phyloP scores from a whole-genome alignment of 2,797 vertebrate genomes.

The Eospalax fontanierii region DNA sequence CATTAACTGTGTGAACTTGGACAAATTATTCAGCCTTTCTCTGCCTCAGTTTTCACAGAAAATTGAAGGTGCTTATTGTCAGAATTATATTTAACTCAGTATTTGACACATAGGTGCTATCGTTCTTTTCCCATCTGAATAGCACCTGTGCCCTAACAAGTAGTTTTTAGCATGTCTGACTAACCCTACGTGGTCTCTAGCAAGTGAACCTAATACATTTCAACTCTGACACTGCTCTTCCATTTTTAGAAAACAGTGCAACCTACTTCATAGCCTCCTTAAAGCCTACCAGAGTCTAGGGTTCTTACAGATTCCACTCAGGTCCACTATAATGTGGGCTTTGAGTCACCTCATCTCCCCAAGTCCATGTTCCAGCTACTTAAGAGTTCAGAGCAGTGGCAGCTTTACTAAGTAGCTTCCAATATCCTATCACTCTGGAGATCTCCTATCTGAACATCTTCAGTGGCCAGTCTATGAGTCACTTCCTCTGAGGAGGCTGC shows the following conservation, averaged over 20 bases:
- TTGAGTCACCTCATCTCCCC: background rate
- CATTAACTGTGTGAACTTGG: background rate
- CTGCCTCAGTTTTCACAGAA: background rate
- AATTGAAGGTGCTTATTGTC: background rate
- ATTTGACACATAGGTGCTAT: background rate
- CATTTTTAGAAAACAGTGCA: background rate
- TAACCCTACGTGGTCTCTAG: background rate
- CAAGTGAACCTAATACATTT: background rate
- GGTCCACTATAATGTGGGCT: background rate
- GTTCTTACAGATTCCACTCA: background rate
- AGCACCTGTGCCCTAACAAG: background rate
- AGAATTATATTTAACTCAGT: background rate
- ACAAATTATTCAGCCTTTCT: background rate
- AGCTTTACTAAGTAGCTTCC: background rate
- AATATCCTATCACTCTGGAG: background rate
- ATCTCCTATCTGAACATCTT: background rate
- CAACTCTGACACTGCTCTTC: background rate
- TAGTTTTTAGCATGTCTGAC: background rate
- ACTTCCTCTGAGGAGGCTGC: conserved; percentile 1
- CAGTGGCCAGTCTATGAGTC: conserved; percentile 7
- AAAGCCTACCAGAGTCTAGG: background rate
- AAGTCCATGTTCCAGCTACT: background rate
- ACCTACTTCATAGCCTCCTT: background rate
- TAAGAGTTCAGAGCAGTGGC: background rate
- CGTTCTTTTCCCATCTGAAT: background rate